Conservation (phyloP, 2,888 invertebrate genomes). For the Cantharis rufa region DNA sequence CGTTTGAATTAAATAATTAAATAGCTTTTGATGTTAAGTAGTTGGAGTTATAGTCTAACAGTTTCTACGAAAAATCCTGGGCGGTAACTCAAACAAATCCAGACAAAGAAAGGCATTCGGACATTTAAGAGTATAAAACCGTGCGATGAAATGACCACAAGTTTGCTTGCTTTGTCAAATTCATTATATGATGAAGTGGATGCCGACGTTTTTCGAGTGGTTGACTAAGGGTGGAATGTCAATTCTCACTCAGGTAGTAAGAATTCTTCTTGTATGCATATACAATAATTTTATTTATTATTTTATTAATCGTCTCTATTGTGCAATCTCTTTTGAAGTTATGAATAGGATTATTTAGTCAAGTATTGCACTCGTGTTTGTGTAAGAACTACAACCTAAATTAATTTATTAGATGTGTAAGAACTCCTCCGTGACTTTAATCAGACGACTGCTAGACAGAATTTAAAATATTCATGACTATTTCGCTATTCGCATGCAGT, state of each 20-base stretch:
- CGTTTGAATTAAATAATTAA: background rate
- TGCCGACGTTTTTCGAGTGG: conserved; percentile 18
- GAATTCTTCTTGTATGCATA: background rate
- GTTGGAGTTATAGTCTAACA: background rate
- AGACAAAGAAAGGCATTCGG: conserved; percentile 22
- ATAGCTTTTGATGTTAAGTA: background rate
- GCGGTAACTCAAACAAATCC: conserved; percentile 26
- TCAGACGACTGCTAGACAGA: conserved; percentile 29
- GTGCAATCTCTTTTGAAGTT: background rate
- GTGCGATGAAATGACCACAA: conserved; percentile 25
- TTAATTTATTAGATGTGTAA: conserved; percentile 16
- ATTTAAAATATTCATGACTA: conserved; percentile 27
- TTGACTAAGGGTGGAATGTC: conserved; percentile 2
- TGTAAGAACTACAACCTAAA: background rate
- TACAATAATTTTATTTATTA: background rate
- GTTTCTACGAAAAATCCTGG: background rate
- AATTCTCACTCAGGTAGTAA: background rate
- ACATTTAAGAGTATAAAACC: conserved; percentile 13
- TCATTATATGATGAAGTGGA: conserved; percentile 27
- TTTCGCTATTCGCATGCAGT: background rate
- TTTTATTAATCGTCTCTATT: background rate
- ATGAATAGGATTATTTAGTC: background rate
- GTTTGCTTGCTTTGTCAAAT: conserved; percentile 24
- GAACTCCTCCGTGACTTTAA: conserved; percentile 23
- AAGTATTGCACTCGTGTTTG: background rate